phyloP scores from a whole-genome alignment of 2,113 vertebrate genomes.

The Daphoenositta chrysoptera region DNA sequence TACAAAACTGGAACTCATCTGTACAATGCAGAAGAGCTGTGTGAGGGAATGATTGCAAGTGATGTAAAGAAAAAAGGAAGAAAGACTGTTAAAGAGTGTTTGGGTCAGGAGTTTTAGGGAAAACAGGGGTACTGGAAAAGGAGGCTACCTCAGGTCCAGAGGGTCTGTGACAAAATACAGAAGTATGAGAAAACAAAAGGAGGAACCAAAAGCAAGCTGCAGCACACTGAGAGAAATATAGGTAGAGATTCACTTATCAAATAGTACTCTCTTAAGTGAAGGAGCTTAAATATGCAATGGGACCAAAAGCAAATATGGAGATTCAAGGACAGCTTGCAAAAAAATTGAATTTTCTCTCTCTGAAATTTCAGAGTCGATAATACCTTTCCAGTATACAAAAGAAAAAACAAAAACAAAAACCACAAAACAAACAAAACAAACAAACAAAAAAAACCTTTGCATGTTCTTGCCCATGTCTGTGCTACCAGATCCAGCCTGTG shows the following conservation, averaged over 20 bases:
- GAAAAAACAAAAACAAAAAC: neutral
- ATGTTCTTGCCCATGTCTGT: rapidly evolving
- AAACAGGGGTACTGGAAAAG: neutral
- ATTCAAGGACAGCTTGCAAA: neutral
- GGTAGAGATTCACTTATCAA: neutral
- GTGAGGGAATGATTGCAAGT: neutral
- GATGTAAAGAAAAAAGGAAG: neutral
- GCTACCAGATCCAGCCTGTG: rapidly evolving
- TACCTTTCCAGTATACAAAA: neutral
- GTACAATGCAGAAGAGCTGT: neutral
- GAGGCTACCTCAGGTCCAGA: neutral
- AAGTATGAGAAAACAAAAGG: neutral
- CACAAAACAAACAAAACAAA: neutral
- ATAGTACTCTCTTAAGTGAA: neutral
- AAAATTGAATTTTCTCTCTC: neutral
- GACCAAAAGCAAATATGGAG: neutral
- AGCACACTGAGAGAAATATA: neutral
- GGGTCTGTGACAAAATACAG: neutral
- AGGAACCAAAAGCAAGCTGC: neutral
- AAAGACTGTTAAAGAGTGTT: neutral
- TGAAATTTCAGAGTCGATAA: neutral
- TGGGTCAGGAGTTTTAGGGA: neutral
- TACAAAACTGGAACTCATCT: neutral
- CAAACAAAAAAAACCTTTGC: neutral
- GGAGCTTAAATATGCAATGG: neutral